These are phyloP conservation scores for Prenolepis imparis DNA, from an alignment of 2,888 invertebrate genomes.

Conservation along the genomic window DNA sequence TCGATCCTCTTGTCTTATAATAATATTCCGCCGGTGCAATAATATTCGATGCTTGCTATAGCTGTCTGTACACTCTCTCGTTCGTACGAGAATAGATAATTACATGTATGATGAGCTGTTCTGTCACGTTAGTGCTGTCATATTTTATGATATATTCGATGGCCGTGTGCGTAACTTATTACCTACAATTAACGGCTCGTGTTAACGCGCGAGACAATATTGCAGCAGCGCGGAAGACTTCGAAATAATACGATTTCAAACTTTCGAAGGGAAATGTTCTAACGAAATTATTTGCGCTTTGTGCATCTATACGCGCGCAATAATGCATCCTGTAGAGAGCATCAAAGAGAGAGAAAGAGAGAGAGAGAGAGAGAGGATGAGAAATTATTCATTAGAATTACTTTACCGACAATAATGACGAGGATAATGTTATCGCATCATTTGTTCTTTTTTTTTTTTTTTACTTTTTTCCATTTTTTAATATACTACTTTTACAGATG, in stretches of 20 bases:
- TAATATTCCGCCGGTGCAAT: slow-evolving; percentile 3
- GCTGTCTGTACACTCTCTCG: background rate
- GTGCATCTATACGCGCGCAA: slow-evolving; percentile 20
- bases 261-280: slow-evolving; percentile 39
- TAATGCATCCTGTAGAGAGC: slow-evolving; percentile 27
- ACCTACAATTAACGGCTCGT: slow-evolving; percentile 43
- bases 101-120: background rate
- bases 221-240: slow-evolving; percentile 32
- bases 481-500: background rate
- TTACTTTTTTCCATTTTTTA: background rate
- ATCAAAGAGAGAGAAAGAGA: slow-evolving; percentile 1
- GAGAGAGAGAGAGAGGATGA: background rate
- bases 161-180: slow-evolving; percentile 31
- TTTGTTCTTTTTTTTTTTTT: background rate
- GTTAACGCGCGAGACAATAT: slow-evolving; percentile 39
- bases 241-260: slow-evolving; percentile 56
- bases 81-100: background rate
- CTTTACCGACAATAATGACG: slow-evolving; percentile 3
- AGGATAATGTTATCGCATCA: background rate
- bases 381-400: slow-evolving; percentile 26
- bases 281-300: slow-evolving; percentile 50
- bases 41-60: slow-evolving; percentile 1
- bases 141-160: slow-evolving; percentile 30
- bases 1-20: slow-evolving; percentile 12
- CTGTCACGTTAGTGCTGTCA: slow-evolving; percentile 6